Percentiles rank a stretch among this genome's conserved stretches.
Evolutionary conservation across 2,888 invertebrate species (phyloP).

Genomic region (Saturnia japonica): DNA sequence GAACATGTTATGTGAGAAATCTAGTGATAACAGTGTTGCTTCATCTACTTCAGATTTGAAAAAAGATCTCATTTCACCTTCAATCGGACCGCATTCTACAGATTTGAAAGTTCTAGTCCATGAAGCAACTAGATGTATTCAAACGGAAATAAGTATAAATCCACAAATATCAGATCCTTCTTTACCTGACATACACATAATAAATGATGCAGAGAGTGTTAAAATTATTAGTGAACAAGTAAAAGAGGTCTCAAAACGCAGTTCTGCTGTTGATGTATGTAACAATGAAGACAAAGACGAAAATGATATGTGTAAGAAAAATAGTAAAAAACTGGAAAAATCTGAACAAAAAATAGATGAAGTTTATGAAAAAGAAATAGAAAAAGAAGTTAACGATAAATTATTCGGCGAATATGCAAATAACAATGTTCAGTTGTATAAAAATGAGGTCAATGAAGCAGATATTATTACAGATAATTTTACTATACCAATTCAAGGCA

Average conservation of each 20-base stretch:
- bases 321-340: conserved; percentile 25
- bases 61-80: conserved; percentile 22
- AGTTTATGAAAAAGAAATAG: conserved; percentile 11
- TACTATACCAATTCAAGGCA: conserved; percentile 68
- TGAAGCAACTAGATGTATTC: conserved; percentile 63
- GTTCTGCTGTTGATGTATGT: conserved; percentile 28
- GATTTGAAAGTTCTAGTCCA: conserved; percentile 32
- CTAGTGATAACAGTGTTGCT: conserved; percentile 35
- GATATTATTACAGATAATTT: conserved; percentile 44
- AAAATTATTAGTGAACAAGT: conserved; percentile 52
- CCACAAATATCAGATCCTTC: conserved; percentile 69
- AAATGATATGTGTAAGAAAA: conserved; percentile 30
- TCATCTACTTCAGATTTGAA: conserved; percentile 26
- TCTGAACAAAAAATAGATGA: conserved; percentile 20
- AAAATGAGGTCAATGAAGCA: not conserved
- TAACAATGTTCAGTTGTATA: conserved; percentile 1
- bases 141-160: conserved; percentile 73
- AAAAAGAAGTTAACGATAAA: conserved; percentile 3
- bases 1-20: conserved; percentile 39
- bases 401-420: not conserved
- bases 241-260: conserved; percentile 39
- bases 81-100: conserved; percentile 17
- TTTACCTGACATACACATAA: conserved; percentile 61
- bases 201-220: conserved; percentile 51
- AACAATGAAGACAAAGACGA: conserved; percentile 26